These are phyloP conservation scores for Sesamia inferens DNA, from an alignment of 2,888 invertebrate genomes.

Conservation along the genomic window DNA sequence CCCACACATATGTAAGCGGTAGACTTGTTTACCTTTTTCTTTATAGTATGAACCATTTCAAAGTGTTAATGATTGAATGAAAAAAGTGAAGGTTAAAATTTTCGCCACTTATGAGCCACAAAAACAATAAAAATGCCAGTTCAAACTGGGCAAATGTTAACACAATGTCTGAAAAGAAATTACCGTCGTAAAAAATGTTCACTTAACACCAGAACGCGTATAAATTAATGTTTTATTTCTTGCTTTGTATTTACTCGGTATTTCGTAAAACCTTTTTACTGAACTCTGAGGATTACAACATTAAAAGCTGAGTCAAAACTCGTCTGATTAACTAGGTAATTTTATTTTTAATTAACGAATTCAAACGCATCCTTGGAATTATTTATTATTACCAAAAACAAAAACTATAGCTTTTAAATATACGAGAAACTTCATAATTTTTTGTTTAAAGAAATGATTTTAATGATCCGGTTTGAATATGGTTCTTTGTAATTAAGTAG, in stretches of 20 bases:
- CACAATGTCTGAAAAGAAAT: conserved; percentile 17
- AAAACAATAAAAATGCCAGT: conserved; percentile 14
- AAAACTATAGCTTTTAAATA: no score
- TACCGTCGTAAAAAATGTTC: conserved; percentile 15
- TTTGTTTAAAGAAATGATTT: no score
- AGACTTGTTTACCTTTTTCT: neutral
- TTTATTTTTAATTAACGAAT: no score
- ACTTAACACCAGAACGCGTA: conserved; percentile 28
- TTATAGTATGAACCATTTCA: neutral
- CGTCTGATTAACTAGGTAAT: neutral
- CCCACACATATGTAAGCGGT: neutral
- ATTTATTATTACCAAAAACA: no score
- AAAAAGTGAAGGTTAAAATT: neutral
- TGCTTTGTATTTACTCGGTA: neutral
- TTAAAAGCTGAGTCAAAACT: neutral
- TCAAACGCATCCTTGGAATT: neutral
- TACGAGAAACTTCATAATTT: no score
- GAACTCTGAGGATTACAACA: conserved; percentile 1
- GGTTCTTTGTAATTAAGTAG: no score
- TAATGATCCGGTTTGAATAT: no score
- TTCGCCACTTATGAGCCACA: neutral
- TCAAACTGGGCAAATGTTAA: conserved; percentile 23
- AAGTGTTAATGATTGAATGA: neutral
- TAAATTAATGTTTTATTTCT: conserved; percentile 8
- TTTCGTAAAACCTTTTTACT: conserved; percentile 8